Evolutionary conservation across 1,140 invertebrate species (phyloP), one percentile per base, ranked within the genome.

Genomic region (Rhopalosiphum padi): DNA sequence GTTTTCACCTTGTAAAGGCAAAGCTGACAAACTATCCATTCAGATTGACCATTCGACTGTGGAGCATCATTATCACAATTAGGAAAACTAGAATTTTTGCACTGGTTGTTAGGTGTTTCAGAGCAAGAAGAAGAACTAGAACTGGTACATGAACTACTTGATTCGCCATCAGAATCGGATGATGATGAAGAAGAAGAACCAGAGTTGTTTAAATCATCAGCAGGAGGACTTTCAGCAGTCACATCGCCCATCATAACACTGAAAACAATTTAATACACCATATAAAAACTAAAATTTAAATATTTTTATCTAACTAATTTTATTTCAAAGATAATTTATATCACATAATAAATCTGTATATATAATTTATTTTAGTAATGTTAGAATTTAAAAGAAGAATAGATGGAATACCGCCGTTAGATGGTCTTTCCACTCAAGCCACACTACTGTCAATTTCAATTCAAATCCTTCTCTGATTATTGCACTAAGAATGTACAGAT

Each of bases 121-220:
- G 35, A n/a, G 43, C 51, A n/a, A 4, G 91, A 93, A 93, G 91
- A 92, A 68, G 91, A 93, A 85, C 91, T 86, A 86, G 91, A 93
- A 86, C 91, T 93, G 11, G 91, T 86, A 93, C 48, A 83, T 8
- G 91, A 93, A 55, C 91, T 93, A 86, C 82, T 93, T 85, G 91
- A 93, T 93, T 93, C 91, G 0, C 82, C 91, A 93, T 93, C 91
- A 53, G 91, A 93, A 55, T 93, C 91, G 0, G 91, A 93, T 43
- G 91, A 93, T 1, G 91, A 93, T 8, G 91, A 93, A 51, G 91
- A 92, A 35, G 91, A 93, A 25, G 91, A 93, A 41, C 82, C 91
- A 21, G 91, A 93, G 21, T 93, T 93, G 22, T 93, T 93, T 85
- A 86, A 41, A 41, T 93, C 91, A 86, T 93, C 82, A 86, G 91